phyloP scores from a whole-genome alignment of 2,888 invertebrate species.

The Endomychus coccineus region DNA sequence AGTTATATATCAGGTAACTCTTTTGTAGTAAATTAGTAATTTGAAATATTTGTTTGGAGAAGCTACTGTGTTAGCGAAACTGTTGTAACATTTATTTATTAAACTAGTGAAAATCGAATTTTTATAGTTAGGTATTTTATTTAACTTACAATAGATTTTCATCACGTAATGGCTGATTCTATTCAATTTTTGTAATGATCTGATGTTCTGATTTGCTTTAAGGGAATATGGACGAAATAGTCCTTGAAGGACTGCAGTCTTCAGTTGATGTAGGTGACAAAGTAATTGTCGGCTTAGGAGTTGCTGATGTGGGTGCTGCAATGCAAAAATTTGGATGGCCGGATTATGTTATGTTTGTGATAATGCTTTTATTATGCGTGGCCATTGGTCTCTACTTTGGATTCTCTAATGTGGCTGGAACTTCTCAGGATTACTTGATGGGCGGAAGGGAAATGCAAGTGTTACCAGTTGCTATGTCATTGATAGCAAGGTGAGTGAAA shows the following conservation, averaged over 20 bases:
- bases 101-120: too few species aligned
- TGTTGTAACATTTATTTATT: too few species aligned
- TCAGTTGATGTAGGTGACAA: constrained; percentile 29
- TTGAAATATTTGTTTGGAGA: too few species aligned
- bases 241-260: constrained; percentile 25
- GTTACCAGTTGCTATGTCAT: constrained; percentile 75
- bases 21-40: too few species aligned
- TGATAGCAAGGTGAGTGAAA: constrained; percentile 65
- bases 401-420: constrained; percentile 57
- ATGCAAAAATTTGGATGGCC: constrained; percentile 49
- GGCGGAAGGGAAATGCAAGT: constrained; percentile 76
- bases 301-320: constrained; percentile 34
- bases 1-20: too few species aligned
- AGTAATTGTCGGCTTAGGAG: constrained; percentile 28
- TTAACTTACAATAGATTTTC: too few species aligned
- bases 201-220: too few species aligned
- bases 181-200: too few species aligned
- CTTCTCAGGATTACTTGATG: constrained; percentile 66
- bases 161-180: too few species aligned
- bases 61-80: too few species aligned
- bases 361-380: constrained; percentile 70
- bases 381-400: constrained; percentile 78
- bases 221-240: constrained; percentile 26
- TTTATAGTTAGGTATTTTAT: too few species aligned
- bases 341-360: constrained; percentile 71